Conservation (phyloP, 2,113 vertebrate species). For the Corythaixoides concolor region DNA sequence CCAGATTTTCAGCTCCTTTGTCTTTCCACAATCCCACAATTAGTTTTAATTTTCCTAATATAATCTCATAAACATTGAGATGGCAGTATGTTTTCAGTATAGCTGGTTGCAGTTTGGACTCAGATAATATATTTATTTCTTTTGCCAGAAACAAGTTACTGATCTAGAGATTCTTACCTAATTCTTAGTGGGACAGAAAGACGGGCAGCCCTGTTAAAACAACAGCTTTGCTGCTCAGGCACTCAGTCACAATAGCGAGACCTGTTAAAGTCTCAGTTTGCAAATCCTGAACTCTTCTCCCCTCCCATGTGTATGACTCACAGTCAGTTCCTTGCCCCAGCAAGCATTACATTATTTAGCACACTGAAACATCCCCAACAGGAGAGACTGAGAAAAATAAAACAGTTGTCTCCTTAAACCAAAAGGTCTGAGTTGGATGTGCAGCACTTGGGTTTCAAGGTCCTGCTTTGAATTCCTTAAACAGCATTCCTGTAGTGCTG, state of each 20-base stretch:
- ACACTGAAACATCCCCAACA: background rate
- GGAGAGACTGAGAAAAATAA: background rate
- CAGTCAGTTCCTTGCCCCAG: background rate
- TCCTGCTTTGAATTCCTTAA: background rate
- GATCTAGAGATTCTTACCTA: background rate
- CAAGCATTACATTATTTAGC: background rate
- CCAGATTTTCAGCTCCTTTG: background rate
- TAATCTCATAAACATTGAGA: background rate
- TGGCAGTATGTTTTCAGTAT: background rate
- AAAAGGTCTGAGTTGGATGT: background rate
- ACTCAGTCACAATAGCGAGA: background rate
- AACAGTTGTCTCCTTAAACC: background rate
- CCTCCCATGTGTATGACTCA: background rate
- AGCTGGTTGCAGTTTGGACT: background rate
- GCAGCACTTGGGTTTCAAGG: background rate
- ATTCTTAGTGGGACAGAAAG: background rate
- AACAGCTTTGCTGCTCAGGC: background rate
- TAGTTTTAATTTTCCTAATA: background rate
- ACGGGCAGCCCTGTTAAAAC: background rate
- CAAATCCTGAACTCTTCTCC: background rate
- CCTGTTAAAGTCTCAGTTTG: background rate
- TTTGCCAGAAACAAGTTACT: background rate
- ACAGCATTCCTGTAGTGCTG: background rate
- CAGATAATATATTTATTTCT: background rate
- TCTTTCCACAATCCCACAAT: background rate